Conservation (phyloP, 2,113 vertebrate genomes). For the Platichthys flesus region DNA sequence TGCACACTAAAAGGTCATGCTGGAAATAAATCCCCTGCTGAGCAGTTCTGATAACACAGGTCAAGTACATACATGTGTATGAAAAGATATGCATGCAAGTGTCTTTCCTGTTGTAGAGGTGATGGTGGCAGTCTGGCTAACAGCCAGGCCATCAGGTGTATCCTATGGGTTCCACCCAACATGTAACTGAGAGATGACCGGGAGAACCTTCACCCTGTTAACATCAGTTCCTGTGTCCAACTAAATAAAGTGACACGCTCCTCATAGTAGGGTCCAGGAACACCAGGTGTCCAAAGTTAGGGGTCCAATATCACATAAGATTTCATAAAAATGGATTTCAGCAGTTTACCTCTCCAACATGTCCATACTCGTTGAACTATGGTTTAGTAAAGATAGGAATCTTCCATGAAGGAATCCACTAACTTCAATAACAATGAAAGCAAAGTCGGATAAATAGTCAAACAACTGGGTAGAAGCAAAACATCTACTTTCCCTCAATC, state of each 20-base stretch:
- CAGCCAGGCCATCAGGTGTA: slow-evolving; percentile 52
- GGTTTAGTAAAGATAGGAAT: background rate
- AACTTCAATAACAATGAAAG: background rate
- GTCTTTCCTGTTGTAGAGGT: slow-evolving; percentile 45
- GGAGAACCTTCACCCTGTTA: slow-evolving; percentile 46
- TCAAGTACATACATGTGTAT: slow-evolving; percentile 13
- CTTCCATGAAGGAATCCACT: slow-evolving; percentile 24
- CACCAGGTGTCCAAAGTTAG: background rate
- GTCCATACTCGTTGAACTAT: background rate
- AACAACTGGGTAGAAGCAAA: slow-evolving; percentile 7
- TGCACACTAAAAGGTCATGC: slow-evolving; percentile 13
- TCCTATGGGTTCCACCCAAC: slow-evolving; percentile 40
- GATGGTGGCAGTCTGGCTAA: slow-evolving; percentile 10
- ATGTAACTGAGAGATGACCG: background rate
- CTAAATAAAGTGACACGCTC: slow-evolving; percentile 7
- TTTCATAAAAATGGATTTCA: background rate
- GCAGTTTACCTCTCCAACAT: background rate
- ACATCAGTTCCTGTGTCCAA: background rate
- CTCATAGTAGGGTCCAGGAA: background rate
- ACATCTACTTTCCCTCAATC: background rate
- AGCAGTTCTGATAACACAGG: slow-evolving; percentile 30
- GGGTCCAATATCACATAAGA: background rate
- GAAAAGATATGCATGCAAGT: background rate
- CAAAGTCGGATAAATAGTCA: slow-evolving; percentile 23
- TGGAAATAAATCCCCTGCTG: background rate